Evolutionary conservation across 2,113 vertebrate genomes (phyloP).

Genomic region (Pitta sordida): DNA sequence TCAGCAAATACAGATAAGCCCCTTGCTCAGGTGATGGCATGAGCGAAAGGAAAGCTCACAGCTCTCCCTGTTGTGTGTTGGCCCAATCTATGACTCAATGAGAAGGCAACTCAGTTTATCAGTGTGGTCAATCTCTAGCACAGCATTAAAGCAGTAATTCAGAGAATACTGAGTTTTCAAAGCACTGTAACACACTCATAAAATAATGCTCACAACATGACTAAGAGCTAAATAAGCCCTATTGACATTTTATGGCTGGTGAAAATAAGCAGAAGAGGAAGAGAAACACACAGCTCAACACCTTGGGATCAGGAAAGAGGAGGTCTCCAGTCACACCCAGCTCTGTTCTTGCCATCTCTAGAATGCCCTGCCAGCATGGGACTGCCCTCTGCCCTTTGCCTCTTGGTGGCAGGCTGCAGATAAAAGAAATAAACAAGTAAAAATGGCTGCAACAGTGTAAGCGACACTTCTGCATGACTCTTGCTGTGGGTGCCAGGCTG

Average conservation of each 20-base stretch:
- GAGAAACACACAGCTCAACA: rapidly evolving
- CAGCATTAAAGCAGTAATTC: constrained; percentile 21
- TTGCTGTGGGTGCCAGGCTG: background rate
- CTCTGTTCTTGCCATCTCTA: rapidly evolving
- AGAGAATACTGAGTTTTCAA: constrained; percentile 19
- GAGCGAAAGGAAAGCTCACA: background rate
- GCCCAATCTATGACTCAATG: background rate
- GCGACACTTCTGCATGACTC: background rate
- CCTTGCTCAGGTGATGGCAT: background rate
- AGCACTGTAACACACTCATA: constrained; percentile 7
- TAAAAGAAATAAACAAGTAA: background rate
- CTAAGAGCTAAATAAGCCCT: constrained; percentile 28
- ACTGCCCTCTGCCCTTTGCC: background rate
- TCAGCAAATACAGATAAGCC: background rate
- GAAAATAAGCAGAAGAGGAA: background rate
- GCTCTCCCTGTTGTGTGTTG: background rate
- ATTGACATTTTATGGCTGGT: background rate
- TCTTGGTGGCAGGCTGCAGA: background rate
- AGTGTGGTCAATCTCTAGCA: background rate
- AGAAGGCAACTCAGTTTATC: background rate
- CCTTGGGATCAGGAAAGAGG: background rate
- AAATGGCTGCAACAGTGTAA: background rate
- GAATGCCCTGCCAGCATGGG: background rate
- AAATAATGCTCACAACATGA: background rate
- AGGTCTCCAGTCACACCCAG: background rate